phyloP scores from a whole-genome alignment of 2,113 vertebrate species.

The Colossoma macropomum region DNA sequence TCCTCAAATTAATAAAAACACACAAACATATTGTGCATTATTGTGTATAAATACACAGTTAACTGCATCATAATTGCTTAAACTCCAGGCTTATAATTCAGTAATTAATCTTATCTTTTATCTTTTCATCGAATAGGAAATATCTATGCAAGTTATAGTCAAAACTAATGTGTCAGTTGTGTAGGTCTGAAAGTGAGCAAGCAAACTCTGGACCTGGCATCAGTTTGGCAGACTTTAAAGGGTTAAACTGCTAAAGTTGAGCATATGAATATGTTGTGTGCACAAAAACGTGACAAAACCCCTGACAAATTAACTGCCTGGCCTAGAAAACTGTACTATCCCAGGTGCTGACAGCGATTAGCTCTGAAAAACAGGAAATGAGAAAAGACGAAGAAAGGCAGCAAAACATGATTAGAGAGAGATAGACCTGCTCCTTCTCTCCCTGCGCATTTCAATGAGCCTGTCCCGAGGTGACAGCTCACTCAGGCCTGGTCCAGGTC shows the following conservation, averaged over 20 bases:
- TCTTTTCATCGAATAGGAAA: too few relatives aligned
- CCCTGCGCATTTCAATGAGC: constrained; percentile 15
- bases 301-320: constrained; percentile 42
- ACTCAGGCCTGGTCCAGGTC: background rate
- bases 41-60: too few relatives aligned
- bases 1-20: too few relatives aligned
- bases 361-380: constrained; percentile 60
- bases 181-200: background rate
- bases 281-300: constrained; percentile 44
- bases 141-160: too few relatives aligned
- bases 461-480: background rate
- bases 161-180: too few relatives aligned
- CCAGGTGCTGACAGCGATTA: constrained; percentile 51
- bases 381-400: constrained; percentile 45
- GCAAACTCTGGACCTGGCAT: background rate
- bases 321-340: constrained; percentile 49
- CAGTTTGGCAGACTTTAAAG: background rate
- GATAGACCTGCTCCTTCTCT: constrained; percentile 42
- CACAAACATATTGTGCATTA: too few relatives aligned
- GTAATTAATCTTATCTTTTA: too few relatives aligned
- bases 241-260: background rate
- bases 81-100: too few relatives aligned
- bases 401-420: constrained; percentile 47
- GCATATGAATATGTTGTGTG: background rate
- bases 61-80: too few relatives aligned